Evolutionary conservation across 2,113 vertebrate species (phyloP), one percentile per base, ranked within the genome.

Genomic region (Trachemys scripta): DNA sequence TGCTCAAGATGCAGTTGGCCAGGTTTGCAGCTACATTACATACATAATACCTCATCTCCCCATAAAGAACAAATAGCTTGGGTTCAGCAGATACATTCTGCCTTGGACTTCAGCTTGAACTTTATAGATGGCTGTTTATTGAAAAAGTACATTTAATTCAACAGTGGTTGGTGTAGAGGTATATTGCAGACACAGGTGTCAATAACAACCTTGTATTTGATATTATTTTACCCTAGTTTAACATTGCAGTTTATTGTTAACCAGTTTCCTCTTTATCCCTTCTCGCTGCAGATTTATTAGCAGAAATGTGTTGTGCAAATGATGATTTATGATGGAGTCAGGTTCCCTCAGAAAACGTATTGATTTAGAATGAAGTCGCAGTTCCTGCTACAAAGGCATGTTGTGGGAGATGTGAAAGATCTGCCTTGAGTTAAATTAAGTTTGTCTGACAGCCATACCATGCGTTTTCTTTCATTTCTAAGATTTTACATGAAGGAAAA

Each of bases 271-370:
- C 93, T 97, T 96, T 94, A 96, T 93, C 83, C 81, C 92, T 97
- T 95, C 95, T 97, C 96, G 72, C 81, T 96, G 94, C 53, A 94
- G 96, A 97, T 98, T 97, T 98, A 97, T 97, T 95, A 97, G 95
- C 54, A 96, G 96, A 94, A 96, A 92, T 97, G 89, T 85, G 80
- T 98, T 94, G 97, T 98, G 98, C 98, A 99, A 98, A 99, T 98
- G 98, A 98, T 99, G 98, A 99, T 99, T 98, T 98, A 99, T 98
- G 98, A 98, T 94, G 91, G 94, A 96, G 96, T 98, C 97, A 81
- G 87, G 94, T 97, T 98, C 97, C 98, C 98, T 96, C 98, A 98
- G 98, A 99, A 99, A 98, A 97, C 97, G 94, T 98, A 99, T 98
- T 98, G 99, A 99, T 99, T 99, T 97, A 87, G 88, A 87, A 84